These are phyloP conservation scores for Oenanthe melanoleuca DNA, from an alignment of 2,113 vertebrate species.

Conservation along the genomic window DNA sequence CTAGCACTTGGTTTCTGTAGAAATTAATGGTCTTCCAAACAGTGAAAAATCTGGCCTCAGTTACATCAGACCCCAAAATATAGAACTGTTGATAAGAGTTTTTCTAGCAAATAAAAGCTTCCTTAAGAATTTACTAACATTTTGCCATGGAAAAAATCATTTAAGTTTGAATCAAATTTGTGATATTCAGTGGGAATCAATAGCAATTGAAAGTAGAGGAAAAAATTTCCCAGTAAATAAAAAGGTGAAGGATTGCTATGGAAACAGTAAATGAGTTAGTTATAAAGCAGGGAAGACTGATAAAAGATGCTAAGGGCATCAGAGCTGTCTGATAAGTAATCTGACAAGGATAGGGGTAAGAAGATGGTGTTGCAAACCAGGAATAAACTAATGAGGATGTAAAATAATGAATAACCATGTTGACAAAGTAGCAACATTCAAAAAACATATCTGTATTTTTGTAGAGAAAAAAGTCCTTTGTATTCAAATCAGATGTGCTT, in stretches of 20 bases:
- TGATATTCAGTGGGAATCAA: not conserved
- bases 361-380: not conserved
- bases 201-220: not conserved
- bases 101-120: not conserved
- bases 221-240: not conserved
- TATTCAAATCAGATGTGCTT: not conserved
- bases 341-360: not conserved
- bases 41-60: not conserved
- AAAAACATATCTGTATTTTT: not conserved
- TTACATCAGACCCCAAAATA: not conserved
- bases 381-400: not conserved
- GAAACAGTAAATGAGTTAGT: slow-evolving; percentile 11
- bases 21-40: not conserved
- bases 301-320: not conserved
- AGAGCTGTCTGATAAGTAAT: not conserved
- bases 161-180: not conserved
- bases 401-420: not conserved
- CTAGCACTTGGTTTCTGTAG: not conserved
- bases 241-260: not conserved
- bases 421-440: not conserved
- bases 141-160: not conserved
- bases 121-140: not conserved
- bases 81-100: not conserved
- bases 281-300: not conserved
- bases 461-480: not conserved